phyloP scores from a whole-genome alignment of 1,140 invertebrate genomes.

The Magallana gigas region DNA sequence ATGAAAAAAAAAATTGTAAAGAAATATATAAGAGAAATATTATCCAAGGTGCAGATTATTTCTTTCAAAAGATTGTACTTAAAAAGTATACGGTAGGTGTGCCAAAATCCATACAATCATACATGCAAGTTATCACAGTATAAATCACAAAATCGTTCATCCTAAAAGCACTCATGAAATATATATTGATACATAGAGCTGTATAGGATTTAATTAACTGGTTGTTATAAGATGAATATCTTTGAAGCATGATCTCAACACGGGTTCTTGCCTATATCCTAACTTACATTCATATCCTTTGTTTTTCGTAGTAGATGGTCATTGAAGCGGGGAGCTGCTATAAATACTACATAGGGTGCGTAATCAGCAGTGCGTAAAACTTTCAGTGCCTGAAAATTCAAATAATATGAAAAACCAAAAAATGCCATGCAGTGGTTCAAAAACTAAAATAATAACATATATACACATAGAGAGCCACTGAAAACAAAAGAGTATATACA shows the following conservation, averaged over 20 bases:
- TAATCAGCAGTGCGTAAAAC: slow-evolving; percentile 97
- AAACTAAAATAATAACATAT: background rate
- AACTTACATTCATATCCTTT: slow-evolving; percentile 67
- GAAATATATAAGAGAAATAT: too few species aligned
- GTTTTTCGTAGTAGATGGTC: slow-evolving; percentile 66
- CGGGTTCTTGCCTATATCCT: background rate
- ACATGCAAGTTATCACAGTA: too few species aligned
- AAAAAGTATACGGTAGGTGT: too few species aligned
- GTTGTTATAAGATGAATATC: background rate
- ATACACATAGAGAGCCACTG: slow-evolving; percentile 18
- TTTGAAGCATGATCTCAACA: background rate
- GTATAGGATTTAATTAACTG: background rate
- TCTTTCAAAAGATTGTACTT: too few species aligned
- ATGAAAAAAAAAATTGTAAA: too few species aligned
- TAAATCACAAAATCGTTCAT: too few species aligned
- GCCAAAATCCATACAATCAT: too few species aligned
- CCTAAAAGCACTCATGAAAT: too few species aligned
- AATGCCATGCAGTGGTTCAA: slow-evolving; percentile 1
- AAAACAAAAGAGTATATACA: background rate
- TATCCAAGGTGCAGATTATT: too few species aligned
- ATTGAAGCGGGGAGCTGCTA: slow-evolving; percentile 91
- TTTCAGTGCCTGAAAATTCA: slow-evolving; percentile 90
- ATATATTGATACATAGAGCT: too few species aligned
- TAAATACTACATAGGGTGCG: slow-evolving; percentile 97
- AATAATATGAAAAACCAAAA: slow-evolving; percentile 41